Evolutionary conservation across 92 coral and sea anemone species (phyloP).

Genomic region (Epizoanthus stellaris): DNA sequence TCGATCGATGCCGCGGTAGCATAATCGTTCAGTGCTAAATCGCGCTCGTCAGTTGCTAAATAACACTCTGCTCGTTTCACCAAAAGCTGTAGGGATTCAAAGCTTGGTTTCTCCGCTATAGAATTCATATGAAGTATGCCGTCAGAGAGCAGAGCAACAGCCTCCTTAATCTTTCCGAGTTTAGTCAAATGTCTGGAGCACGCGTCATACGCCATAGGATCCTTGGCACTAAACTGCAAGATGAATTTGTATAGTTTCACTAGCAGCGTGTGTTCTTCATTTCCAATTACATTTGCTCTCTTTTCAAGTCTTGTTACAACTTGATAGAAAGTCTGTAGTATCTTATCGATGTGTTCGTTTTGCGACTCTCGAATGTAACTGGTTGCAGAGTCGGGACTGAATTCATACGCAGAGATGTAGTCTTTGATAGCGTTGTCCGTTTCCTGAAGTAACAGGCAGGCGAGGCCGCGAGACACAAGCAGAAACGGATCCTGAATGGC

Average conservation of each 20-base stretch:
- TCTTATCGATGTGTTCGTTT: slow-evolving; percentile 27
- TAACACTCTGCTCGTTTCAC: slow-evolving; percentile 76
- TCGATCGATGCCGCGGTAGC: slow-evolving; percentile 67
- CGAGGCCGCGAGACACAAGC: slow-evolving; percentile 70
- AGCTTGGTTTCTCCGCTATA: slow-evolving; percentile 12
- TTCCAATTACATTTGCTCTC: slow-evolving; percentile 16
- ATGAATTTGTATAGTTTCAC: slow-evolving; percentile 68
- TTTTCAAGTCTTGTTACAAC: slow-evolving; percentile 47
- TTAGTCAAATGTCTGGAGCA: slow-evolving; percentile 73
- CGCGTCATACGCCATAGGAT: slow-evolving; percentile 48
- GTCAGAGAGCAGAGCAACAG: slow-evolving; percentile 69
- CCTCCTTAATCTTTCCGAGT: slow-evolving; percentile 65
- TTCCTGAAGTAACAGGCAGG: slow-evolving; percentile 49
- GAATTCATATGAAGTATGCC: slow-evolving; percentile 50
- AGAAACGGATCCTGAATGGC: slow-evolving; percentile 46
- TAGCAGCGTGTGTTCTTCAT: slow-evolving; percentile 36
- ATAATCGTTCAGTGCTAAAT: slow-evolving; percentile 71
- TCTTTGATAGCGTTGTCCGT: slow-evolving; percentile 64
- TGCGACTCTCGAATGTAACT: slow-evolving; percentile 65
- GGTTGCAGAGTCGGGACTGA: slow-evolving; percentile 46
- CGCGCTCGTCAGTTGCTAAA: slow-evolving; percentile 61
- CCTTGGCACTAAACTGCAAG: slow-evolving; percentile 59
- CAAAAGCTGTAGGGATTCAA: slow-evolving; percentile 46
- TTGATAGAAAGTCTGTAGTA: slow-evolving; percentile 68
- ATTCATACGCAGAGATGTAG: slow-evolving; percentile 59